Percentiles rank a stretch among this genome's conserved stretches.
Evolutionary conservation across 2,113 vertebrate genomes (phyloP).

Genomic region (Neodon shergylaensis): DNA sequence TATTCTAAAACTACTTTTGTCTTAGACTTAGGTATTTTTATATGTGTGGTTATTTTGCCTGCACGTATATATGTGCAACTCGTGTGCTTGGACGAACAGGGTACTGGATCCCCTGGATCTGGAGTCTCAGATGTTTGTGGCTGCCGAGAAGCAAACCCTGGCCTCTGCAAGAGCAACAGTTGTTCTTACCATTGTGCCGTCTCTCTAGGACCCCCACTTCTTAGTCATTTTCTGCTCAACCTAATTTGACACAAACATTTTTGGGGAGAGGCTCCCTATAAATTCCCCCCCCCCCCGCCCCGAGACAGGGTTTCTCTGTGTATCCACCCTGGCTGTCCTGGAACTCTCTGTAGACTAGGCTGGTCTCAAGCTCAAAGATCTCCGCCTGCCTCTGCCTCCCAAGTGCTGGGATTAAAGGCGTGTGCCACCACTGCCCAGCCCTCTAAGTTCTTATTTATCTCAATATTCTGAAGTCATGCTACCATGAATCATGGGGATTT

Average conservation of each 20-base stretch:
- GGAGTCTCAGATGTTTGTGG: not conserved
- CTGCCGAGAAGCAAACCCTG: not conserved
- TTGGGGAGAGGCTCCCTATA: not conserved
- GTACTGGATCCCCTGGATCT: not conserved
- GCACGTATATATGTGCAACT: not conserved
- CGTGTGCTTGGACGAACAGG: not conserved
- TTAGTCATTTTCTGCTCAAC: not conserved
- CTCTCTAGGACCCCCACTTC: not conserved
- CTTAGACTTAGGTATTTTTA: not conserved
- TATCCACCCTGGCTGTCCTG: not conserved
- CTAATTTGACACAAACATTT: not conserved
- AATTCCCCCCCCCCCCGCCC: too few species aligned
- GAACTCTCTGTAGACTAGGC: not conserved
- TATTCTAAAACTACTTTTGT: slow-evolving; percentile 52
- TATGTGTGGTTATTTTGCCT: not conserved
- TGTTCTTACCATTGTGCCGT: not conserved
- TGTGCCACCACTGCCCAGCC: not conserved
- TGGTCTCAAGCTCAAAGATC: not conserved
- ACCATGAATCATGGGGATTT: not conserved
- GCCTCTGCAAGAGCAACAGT: not conserved
- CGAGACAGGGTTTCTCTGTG: not conserved
- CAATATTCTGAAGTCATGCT: not conserved
- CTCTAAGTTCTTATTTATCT: slow-evolving; percentile 18
- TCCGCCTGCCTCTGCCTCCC: not conserved
- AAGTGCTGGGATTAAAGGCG: not conserved